Conservation (phyloP, 2,797 vertebrate species). For the Sphenodon punctatus region DNA sequence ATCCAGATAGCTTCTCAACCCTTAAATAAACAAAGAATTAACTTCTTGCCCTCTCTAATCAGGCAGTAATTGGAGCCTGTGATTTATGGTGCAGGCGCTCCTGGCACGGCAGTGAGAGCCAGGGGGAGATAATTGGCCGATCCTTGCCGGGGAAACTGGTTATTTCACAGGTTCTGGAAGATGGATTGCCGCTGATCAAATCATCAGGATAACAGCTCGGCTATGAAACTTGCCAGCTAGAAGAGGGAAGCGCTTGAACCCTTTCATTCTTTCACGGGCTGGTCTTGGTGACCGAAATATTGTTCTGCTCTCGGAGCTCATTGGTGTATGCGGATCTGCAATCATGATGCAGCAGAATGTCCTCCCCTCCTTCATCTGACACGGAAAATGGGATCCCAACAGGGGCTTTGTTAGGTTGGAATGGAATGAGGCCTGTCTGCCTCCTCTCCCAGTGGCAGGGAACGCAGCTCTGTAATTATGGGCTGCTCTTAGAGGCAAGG, state of each 20-base stretch:
- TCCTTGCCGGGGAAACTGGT: not conserved
- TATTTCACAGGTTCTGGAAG: fast-evolving
- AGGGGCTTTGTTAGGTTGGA: too few species aligned
- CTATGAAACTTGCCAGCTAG: not conserved
- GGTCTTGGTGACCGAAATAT: not conserved
- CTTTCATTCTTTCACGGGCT: not conserved
- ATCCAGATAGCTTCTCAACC: not conserved
- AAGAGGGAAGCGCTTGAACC: not conserved
- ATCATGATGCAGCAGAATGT: too few species aligned
- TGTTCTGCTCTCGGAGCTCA: not conserved
- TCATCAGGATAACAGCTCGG: not conserved
- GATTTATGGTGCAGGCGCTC: fast-evolving
- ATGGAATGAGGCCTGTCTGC: too few species aligned
- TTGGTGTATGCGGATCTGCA: too few species aligned
- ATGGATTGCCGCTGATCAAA: not conserved
- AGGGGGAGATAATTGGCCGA: not conserved
- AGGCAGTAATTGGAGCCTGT: not conserved
- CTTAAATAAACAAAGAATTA: not conserved
- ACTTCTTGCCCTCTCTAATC: not conserved
- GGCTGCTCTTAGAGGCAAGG: too few species aligned
- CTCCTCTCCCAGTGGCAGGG: too few species aligned
- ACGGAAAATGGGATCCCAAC: not conserved
- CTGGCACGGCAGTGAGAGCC: not conserved
- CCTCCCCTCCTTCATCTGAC: fast-evolving
- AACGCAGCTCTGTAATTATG: too few species aligned